Evolutionary conservation across 2,888 invertebrate genomes (phyloP), one percentile per base, ranked within the genome.

Genomic region (Chrysodeixis includens): DNA sequence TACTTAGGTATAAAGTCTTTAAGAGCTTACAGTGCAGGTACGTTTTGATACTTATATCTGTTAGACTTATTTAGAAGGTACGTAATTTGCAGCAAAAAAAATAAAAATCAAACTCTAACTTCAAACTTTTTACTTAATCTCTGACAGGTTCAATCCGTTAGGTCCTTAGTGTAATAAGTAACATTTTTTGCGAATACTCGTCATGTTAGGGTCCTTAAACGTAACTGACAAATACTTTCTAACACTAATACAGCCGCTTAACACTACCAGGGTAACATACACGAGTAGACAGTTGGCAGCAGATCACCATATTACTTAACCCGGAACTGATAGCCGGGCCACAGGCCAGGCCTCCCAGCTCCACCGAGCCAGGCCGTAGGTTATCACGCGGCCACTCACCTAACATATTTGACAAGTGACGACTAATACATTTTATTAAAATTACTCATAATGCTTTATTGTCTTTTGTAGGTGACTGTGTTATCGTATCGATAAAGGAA

Each of bases 331-430:
- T 57, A 67, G 26, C 14, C n/a, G n/a, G n/a, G n/a, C n/a, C n/a
- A n/a, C n/a, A n/a, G n/a, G 20, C 51, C 59, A 61, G 30, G 62
- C 60, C 68, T 79, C n/a, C n/a, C n/a, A n/a, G n/a, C n/a, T n/a
- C n/a, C n/a, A 66, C 79, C 79, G 79, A 69, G 55, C 14, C 20
- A 65, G 72, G 72, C 65, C 77, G 58, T 56, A 77, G 79, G 77
- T 79, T 79, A 77, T 77, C 79, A 56, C 75, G 57, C 69, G 76
- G 72, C 72, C 79, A 67, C 60, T 76, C 76, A 76, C 76, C 76
- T 56, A 72, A 18, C 6, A 66, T 22, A 40, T 22, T 62, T 32
- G 59, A 54, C 59, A 69, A 70, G 60, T 63, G 66, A 66, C 53
- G 63, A 58, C 30, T 56, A 62, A 68, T 66, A 26, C 22, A 53